These are phyloP conservation scores for Drosophila anomalipes DNA, from an alignment of 2,888 invertebrate genomes.

Conservation along the genomic window DNA sequence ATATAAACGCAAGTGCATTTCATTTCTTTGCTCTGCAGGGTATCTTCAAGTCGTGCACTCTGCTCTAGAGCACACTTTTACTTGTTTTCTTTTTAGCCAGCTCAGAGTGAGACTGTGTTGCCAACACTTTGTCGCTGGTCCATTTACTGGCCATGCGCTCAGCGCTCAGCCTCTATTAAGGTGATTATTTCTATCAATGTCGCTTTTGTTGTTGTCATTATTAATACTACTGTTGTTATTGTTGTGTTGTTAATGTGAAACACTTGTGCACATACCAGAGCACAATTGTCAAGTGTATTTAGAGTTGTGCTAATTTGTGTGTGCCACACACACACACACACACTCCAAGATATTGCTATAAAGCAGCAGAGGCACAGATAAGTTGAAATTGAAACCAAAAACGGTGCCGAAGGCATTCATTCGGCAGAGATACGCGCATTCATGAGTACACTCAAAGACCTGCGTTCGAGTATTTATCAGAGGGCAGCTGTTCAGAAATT, in stretches of 20 bases:
- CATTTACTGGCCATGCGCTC: conserved; percentile 55
- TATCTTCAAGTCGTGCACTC: not conserved
- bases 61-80: not conserved
- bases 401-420: conserved; percentile 53
- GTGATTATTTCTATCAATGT: conserved; percentile 71
- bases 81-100: conserved; percentile 15
- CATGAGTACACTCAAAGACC: conserved; percentile 7
- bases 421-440: conserved; percentile 42
- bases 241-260: conserved; percentile 34
- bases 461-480: conserved; percentile 33
- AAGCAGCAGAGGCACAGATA: conserved; percentile 1
- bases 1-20: not conserved
- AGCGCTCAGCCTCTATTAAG: conserved; percentile 41
- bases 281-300: conserved; percentile 63
- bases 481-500: conserved; percentile 43
- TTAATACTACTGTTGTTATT: conserved; percentile 15
- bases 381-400: conserved; percentile 31
- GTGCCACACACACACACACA: conserved; percentile 7
- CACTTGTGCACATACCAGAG: conserved; percentile 67
- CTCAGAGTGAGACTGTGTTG: conserved; percentile 9
- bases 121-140: conserved; percentile 39
- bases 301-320: conserved; percentile 59
- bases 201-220: conserved; percentile 51
- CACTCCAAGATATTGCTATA: conserved; percentile 28
- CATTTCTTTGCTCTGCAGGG: not conserved